A percentile compares a stretch with the other conserved stretches of the same genome.
These are phyloP conservation scores for Aurelia sp. DNA, from an alignment of 30 jellyfish, hydroid and myxozoan genomes.

Conservation along the genomic window DNA sequence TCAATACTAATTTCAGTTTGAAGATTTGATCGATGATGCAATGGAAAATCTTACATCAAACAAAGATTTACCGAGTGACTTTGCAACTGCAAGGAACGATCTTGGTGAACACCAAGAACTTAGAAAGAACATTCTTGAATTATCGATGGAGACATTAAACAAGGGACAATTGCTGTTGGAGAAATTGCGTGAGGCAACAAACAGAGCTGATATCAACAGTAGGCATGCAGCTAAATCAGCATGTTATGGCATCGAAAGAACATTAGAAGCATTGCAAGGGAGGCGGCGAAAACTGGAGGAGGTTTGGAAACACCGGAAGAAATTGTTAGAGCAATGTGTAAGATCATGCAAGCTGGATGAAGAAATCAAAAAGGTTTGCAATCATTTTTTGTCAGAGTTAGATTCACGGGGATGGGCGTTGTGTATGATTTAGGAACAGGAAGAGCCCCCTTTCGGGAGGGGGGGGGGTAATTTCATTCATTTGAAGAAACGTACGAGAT, in stretches of 20 bases:
- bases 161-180: conserved; percentile 84
- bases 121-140: conserved; percentile 47
- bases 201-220: conserved; percentile 87
- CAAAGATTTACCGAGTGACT: conserved; percentile 38
- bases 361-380: conserved; percentile 75
- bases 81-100: conserved; percentile 29
- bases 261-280: conserved; percentile 81
- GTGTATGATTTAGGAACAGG: too few relatives aligned
- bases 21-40: conserved; percentile 37
- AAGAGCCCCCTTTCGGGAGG: too few relatives aligned
- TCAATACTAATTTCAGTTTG: conserved; percentile 21
- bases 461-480: too few relatives aligned
- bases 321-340: conserved; percentile 84
- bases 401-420: too few relatives aligned
- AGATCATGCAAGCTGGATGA: conserved; percentile 85
- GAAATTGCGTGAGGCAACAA: conserved; percentile 78
- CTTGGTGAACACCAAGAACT: conserved; percentile 69
- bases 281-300: conserved; percentile 85
- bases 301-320: conserved; percentile 83
- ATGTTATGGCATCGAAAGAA: conserved; percentile 85
- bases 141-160: conserved; percentile 70
- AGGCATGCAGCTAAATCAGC: conserved; percentile 89
- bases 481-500: too few relatives aligned
- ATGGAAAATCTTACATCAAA: conserved; percentile 34
- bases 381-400: background rate